Conservation (phyloP, 1,140 invertebrate species). For the Adelges cooleyi region DNA sequence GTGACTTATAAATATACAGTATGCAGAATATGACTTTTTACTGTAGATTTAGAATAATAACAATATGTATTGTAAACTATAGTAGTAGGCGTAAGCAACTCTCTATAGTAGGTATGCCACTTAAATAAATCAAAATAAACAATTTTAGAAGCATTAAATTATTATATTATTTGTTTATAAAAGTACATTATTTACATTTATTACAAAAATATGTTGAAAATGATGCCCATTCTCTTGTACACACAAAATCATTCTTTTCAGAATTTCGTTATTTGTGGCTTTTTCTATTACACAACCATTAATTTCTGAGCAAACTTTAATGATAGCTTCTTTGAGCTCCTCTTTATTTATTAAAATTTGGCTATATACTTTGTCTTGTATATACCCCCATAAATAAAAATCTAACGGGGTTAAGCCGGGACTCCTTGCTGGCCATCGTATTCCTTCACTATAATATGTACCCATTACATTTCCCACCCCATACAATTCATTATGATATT, state of each 20-base stretch:
- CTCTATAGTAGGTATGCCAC: no score
- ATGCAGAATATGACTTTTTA: no score
- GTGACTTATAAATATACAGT: no score
- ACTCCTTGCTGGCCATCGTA: slow-evolving; percentile 35
- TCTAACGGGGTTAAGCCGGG: slow-evolving; percentile 36
- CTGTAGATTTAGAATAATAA: no score
- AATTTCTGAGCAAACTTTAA: background rate
- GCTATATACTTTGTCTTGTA: background rate
- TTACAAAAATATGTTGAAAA: no score
- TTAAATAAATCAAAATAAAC: no score
- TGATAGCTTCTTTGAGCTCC: background rate
- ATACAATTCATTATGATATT: slow-evolving; percentile 12
- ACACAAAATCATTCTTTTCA: background rate
- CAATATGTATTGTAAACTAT: no score
- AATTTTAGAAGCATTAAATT: no score
- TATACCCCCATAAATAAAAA: slow-evolving; percentile 31
- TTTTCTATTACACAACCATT: background rate
- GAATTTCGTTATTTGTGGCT: background rate
- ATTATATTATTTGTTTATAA: no score
- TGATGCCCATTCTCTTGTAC: background rate
- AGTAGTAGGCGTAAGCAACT: no score
- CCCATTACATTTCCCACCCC: slow-evolving; percentile 34
- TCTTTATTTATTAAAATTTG: background rate
- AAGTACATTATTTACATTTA: no score
- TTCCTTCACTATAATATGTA: slow-evolving; percentile 31